Base-by-base conservation (phyloP, 2,888 invertebrate genomes). In the Odontocolon sp. region DNA sequence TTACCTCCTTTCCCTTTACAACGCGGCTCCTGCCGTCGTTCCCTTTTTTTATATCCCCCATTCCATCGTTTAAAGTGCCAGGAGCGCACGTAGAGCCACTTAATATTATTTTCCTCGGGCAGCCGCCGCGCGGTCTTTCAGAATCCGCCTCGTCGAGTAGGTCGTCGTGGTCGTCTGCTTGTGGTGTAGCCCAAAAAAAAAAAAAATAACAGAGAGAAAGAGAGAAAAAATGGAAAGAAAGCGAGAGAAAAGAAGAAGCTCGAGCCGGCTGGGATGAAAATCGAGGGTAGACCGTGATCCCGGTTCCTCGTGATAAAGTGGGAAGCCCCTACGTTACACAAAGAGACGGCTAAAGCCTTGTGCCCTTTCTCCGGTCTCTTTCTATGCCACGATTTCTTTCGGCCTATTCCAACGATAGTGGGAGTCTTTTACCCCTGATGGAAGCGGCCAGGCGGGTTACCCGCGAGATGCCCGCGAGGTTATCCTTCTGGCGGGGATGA, bases 21-120 rank as follows among this genome's bases (percentile, higher is more conserved):
- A 33, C 50, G 14, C 28, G 33, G 26, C 69, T 33, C 11, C 70
- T 66, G 38, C 59, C 70, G 45, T 66, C 66, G 26, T 42, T 8
- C 45, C 36, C 21, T 56, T 59, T 71, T 59, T 8, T 70, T 45
- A 40, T 57, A 52, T 59, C 26, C 28, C 2, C 50, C 68, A 23
- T 33, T 50, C 40, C 56, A 54, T 38, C 52, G 57, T 28, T 70
- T 66, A 26, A 61, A 76, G 54, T 66, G 52, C 61, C 33, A 9
- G 59, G 23, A 54, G 68, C 68, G 69, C 78, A 80, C 80, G 79
- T 74, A 67, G 63, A 69, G 11, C 57, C 78, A 70, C 77, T 82
- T 80, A 82, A 81, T 82, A 83, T 83, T 82, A 79, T 83, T 82
- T 81, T 80, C 28, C 57, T 54, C 50, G 57, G 71, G 38, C 47